Conservation (phyloP, 1,140 invertebrate species). For the Polypedilum pembai region DNA sequence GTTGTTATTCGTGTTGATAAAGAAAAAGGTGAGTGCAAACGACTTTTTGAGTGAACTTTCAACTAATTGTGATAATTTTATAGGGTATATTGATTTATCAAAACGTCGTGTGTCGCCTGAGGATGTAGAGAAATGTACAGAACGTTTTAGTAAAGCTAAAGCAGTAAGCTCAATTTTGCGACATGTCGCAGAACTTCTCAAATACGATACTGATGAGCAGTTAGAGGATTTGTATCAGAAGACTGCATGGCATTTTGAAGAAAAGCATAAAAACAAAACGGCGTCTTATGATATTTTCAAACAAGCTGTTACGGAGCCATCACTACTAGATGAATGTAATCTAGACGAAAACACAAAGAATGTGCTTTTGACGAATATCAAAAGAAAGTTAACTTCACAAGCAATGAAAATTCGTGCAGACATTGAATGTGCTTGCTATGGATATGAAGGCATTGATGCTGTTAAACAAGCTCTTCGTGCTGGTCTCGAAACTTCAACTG, state of each 20-base stretch:
- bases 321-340: conserved; percentile 92
- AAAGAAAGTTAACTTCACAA: conserved; percentile 92
- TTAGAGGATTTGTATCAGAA: conserved; percentile 92
- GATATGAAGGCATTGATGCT: conserved; percentile 98
- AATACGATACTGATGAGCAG: conserved; percentile 84
- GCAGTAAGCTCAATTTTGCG: conserved; percentile 96
- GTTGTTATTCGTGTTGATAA: conserved; percentile 99
- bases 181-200: conserved; percentile 91
- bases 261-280: conserved; percentile 91
- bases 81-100: conserved; percentile 98
- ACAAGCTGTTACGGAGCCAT: conserved; percentile 92
- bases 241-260: conserved; percentile 99
- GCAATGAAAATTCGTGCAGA: conserved; percentile 97
- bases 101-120: conserved; percentile 97
- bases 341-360: conserved; percentile 89
- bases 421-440: conserved; percentile 97
- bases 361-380: conserved; percentile 89
- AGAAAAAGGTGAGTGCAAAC: conserved; percentile 77
- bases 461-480: conserved; percentile 88
- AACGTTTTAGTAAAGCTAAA: conserved; percentile 97
- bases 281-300: conserved; percentile 98
- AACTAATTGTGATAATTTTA: background rate
- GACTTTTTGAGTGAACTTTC: conserved; percentile 3
- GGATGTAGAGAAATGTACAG: conserved; percentile 96
- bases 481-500: conserved; percentile 86